Percentiles rank a stretch among this genome's conserved stretches.
Evolutionary conservation across 2,113 vertebrate genomes (phyloP).

Genomic region (Tautogolabrus adspersus): DNA sequence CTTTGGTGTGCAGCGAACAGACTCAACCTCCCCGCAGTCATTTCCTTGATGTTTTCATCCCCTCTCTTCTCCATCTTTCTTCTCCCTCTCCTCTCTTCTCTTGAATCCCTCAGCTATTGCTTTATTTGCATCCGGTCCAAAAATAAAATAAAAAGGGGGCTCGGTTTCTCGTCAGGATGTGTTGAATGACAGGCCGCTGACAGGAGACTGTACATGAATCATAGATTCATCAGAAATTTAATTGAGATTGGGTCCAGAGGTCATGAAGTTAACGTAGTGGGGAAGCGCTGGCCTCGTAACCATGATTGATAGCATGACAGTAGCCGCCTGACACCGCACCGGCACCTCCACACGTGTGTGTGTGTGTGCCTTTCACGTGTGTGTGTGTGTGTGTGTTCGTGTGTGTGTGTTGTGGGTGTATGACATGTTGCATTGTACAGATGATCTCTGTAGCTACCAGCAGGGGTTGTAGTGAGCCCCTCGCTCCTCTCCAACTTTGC

Average conservation of each 20-base stretch:
- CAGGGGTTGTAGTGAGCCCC: too few species aligned
- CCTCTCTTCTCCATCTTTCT: constrained; percentile 66
- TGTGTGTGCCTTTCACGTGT: neutral
- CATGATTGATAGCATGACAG: constrained; percentile 76
- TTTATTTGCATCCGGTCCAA: constrained; percentile 84
- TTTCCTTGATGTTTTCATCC: constrained; percentile 81
- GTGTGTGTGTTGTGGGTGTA: neutral
- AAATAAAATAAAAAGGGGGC: constrained; percentile 75
- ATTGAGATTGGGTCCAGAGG: constrained; percentile 75
- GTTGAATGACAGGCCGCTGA: constrained; percentile 75
- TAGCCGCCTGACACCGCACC: constrained; percentile 35
- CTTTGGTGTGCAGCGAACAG: constrained; percentile 80
- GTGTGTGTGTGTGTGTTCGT: neutral
- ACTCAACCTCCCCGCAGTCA: constrained; percentile 77
- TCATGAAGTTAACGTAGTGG: constrained; percentile 76
- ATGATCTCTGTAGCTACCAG: neutral
- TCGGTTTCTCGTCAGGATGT: constrained; percentile 59
- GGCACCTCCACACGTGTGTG: constrained; percentile 38
- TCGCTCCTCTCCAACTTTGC: too few species aligned
- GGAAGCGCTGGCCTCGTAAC: constrained; percentile 73
- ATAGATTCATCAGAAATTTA: constrained; percentile 77
- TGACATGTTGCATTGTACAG: neutral
- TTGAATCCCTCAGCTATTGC: constrained; percentile 80
- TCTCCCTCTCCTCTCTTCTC: constrained; percentile 60
- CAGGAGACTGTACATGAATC: constrained; percentile 71